Base-by-base conservation (phyloP, 2,797 vertebrate species). In the Gobio occitaniae region DNA sequence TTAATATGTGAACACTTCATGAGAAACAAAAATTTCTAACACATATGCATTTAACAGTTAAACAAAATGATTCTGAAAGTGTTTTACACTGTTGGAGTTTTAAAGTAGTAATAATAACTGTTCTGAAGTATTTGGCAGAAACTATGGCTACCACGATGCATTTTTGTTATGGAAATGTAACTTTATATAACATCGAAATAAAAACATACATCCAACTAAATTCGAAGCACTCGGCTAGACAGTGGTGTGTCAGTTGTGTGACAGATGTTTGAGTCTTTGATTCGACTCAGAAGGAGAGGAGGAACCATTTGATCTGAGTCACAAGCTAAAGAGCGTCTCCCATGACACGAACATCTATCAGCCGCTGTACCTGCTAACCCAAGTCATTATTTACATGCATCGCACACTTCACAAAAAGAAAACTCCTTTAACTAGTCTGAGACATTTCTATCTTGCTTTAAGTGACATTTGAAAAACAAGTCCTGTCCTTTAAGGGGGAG, bases 371-470 rank as follows among this genome's bases (percentile, higher is more conserved):
- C 50, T 15, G 17, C 50, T 52, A 72, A 48, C 70, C 65, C 56
- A 44, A 87, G 68, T 44, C 76, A 87, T 88, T 86, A 85, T 81
- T 86, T 89, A 86, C 76, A 65, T 65, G 32, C 63, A 65, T 16
- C 32, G 29, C 63, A 65, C 63, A 44, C 71, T 80, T 80, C 59
- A 47, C 69, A 89, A 88, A 91, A 41, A 38, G 44, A 59, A 78
- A 17, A 6, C 47, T 36, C 13, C 3, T 16, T n/a, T 48, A 36
- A 71, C 69, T 12, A 15, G 56, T 66, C 47, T 8, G 2, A 44
- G 38, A 15, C 50, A 11, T 65, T 63, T 29, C 54, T n/a, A 79
- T 76, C 69, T 44, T 25, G 10, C 36, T 71, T 78, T 78, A 69
- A 76, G 61, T 84, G 32, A 69, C 41, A 80, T 54, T 78, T 6